Evolutionary conservation across 2,888 invertebrate genomes (phyloP).

Genomic region (Cosmia pyralina): DNA sequence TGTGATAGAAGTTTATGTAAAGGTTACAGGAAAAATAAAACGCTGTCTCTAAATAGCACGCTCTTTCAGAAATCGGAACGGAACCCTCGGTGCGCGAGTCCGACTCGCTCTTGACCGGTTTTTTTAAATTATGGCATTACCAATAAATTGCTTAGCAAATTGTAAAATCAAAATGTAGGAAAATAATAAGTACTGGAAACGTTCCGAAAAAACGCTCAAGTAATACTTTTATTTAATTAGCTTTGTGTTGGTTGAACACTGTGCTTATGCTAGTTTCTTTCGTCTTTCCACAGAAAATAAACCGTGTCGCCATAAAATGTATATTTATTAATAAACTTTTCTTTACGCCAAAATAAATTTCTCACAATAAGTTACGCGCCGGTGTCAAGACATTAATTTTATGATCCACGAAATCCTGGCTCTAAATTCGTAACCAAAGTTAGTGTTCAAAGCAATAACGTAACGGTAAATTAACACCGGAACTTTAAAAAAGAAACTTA

Average conservation of each 20-base stretch:
- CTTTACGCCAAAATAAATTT: constrained; percentile 42
- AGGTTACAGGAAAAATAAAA: no score
- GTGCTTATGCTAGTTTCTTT: not conserved
- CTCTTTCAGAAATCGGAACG: no score
- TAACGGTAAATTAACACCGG: constrained; percentile 66
- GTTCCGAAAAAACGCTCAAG: not conserved
- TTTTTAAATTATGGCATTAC: no score
- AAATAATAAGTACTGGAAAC: not conserved
- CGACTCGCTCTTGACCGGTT: no score
- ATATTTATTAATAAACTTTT: constrained; percentile 54
- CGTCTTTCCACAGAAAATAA: not conserved
- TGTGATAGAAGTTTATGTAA: no score
- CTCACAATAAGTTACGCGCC: constrained; percentile 38
- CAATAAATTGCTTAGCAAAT: no score
- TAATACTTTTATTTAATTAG: not conserved
- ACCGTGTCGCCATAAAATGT: constrained; percentile 13
- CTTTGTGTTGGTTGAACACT: not conserved
- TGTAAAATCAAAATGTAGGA: no score
- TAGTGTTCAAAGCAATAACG: constrained; percentile 67
- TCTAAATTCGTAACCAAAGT: constrained; percentile 57
- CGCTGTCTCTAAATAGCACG: no score
- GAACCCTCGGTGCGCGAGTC: no score
- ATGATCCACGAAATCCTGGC: constrained; percentile 53
- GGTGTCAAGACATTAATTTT: constrained; percentile 58
- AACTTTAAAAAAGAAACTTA: constrained; percentile 70